phyloP scores from a whole-genome alignment of 2,113 vertebrate species.

The Elanus axillaris region DNA sequence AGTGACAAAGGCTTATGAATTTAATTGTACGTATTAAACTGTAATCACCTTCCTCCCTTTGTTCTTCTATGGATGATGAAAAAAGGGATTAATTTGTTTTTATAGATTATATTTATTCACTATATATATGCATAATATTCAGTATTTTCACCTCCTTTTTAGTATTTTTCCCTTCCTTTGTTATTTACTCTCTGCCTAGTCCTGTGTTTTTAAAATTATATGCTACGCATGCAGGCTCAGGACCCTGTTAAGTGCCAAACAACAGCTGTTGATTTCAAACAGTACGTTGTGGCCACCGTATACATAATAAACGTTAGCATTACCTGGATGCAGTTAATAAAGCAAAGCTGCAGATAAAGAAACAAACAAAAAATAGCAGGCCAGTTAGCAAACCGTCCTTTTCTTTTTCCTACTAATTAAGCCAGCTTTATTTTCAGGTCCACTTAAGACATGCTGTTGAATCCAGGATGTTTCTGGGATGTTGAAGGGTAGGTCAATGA shows the following conservation, averaged over 20 bases:
- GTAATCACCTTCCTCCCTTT: neutral
- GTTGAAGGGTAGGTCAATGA: neutral
- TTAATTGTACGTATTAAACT: neutral
- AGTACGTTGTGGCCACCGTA: accelerated
- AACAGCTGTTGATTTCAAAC: neutral
- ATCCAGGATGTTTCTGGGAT: neutral
- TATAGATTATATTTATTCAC: neutral
- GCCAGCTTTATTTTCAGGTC: neutral
- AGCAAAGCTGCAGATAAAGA: neutral
- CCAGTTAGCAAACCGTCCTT: neutral
- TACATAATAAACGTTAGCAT: neutral
- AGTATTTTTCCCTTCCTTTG: neutral
- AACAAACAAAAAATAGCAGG: neutral
- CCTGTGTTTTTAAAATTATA: neutral
- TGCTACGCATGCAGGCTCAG: neutral
- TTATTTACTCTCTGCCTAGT: neutral
- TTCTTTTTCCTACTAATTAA: neutral
- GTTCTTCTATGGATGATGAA: neutral
- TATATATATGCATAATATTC: neutral
- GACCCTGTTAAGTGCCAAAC: neutral
- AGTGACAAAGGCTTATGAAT: neutral
- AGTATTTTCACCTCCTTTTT: neutral
- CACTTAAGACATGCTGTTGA: neutral
- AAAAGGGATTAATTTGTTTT: neutral
- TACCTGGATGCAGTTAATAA: neutral